Percentiles rank a stretch among this genome's conserved stretches.
These are phyloP conservation scores for Pygmarrhopalites habei DNA, from an alignment of 1,140 invertebrate genomes.

Conservation along the genomic window DNA sequence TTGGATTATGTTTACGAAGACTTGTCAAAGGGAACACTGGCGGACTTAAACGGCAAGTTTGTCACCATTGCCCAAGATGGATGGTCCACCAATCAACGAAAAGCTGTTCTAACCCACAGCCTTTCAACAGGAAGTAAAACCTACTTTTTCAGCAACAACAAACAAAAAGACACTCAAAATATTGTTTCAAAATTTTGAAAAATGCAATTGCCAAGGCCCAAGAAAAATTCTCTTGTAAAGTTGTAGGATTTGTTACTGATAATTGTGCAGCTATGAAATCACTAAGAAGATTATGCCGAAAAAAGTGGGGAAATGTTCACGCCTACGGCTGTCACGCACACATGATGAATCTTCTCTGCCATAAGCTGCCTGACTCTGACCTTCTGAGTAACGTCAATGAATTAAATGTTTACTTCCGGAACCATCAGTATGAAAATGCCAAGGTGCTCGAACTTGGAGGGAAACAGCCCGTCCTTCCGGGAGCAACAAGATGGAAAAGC, in stretches of 20 bases:
- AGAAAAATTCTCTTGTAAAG: background rate
- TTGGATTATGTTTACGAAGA: conserved; percentile 4
- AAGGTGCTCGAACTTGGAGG: background rate
- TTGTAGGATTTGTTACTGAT: conserved; percentile 18
- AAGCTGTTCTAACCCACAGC: conserved; percentile 15
- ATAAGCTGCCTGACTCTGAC: background rate
- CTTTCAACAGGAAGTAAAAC: background rate
- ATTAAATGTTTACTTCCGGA: conserved; percentile 17
- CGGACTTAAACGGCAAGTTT: background rate
- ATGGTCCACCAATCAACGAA: conserved; percentile 5
- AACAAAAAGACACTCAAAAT: conserved; percentile 14
- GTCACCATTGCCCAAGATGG: conserved; percentile 25
- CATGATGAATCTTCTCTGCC: conserved; percentile 6
- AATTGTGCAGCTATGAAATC: conserved; percentile 14
- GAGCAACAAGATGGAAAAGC: conserved; percentile 14
- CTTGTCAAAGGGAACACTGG: background rate
- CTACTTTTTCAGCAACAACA: conserved; percentile 11
- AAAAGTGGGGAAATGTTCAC: background rate
- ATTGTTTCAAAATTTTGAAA: conserved; percentile 10
- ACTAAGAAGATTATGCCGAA: background rate
- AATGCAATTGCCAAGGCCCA: background rate
- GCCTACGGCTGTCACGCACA: conserved; percentile 22
- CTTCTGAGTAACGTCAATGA: background rate
- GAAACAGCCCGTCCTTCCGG: conserved; percentile 9
- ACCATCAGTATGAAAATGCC: conserved; percentile 12